Evolutionary conservation across 2,113 vertebrate species (phyloP).

Genomic region (Accipiter cooperii): DNA sequence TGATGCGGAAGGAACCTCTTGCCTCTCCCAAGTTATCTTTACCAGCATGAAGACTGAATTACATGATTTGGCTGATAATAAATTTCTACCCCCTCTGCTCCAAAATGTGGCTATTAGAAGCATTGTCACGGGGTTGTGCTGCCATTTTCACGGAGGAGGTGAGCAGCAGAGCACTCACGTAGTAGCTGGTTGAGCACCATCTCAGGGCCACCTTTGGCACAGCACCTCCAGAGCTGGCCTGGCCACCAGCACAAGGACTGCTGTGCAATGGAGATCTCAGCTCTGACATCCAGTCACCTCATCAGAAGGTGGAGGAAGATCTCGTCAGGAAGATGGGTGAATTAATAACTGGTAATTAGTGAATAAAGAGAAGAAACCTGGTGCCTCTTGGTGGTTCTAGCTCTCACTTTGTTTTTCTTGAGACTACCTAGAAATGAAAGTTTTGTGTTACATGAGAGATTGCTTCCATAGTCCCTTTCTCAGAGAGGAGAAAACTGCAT

Average conservation of each 20-base stretch:
- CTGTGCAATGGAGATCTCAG: neutral
- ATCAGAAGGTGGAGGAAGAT: neutral
- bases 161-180: rapidly evolving
- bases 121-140: neutral
- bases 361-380: neutral
- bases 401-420: neutral
- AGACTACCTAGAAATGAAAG: neutral
- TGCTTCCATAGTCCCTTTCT: neutral
- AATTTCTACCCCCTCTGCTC: neutral
- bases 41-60: neutral
- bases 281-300: neutral
- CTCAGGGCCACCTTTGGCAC: neutral
- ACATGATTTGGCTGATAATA: neutral
- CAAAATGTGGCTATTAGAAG: neutral
- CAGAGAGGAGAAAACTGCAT: neutral
- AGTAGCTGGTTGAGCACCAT: neutral
- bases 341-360: neutral
- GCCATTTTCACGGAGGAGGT: neutral
- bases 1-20: neutral
- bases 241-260: neutral
- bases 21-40: neutral
- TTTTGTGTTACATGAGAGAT: neutral
- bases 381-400: neutral
- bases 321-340: neutral
- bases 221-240: neutral